These are phyloP conservation scores for Sciurus niger DNA, from an alignment of 2,113 vertebrate genomes.

Conservation along the genomic window DNA sequence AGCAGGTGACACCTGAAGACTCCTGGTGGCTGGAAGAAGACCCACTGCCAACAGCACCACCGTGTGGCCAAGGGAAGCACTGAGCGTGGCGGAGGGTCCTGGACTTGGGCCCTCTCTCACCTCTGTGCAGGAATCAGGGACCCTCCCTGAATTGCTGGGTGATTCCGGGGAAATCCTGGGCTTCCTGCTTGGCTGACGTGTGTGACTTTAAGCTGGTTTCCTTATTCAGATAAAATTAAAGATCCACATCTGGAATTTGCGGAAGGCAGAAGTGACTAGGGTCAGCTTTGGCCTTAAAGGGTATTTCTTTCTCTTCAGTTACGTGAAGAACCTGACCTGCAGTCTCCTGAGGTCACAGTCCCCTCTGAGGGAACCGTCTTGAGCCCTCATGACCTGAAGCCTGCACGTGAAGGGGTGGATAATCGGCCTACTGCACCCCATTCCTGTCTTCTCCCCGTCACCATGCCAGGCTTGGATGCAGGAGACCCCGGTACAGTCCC, in stretches of 20 bases:
- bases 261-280: not conserved
- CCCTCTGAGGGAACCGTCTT: not conserved
- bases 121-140: not conserved
- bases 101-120: not conserved
- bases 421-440: rapidly evolving
- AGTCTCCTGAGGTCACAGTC: rapidly evolving
- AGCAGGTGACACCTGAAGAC: not conserved
- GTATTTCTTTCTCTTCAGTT: not conserved
- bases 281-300: not conserved
- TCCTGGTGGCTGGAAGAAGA: not conserved
- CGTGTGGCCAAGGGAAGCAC: not conserved
- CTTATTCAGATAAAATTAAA: not conserved
- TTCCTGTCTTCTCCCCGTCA: not conserved
- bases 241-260: not conserved
- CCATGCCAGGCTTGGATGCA: rapidly evolving
- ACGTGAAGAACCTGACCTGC: not conserved
- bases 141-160: not conserved
- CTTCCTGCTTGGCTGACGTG: not conserved
- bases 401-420: not conserved
- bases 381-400: not conserved
- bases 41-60: not conserved
- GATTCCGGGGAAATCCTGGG: not conserved
- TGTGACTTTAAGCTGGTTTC: not conserved
- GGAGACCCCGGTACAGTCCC: not conserved
- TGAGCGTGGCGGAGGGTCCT: not conserved